Percentiles rank a stretch among this genome's conserved stretches.
These are phyloP conservation scores for Caracal caracal DNA, from an alignment of 2,113 vertebrate species.

Conservation along the genomic window DNA sequence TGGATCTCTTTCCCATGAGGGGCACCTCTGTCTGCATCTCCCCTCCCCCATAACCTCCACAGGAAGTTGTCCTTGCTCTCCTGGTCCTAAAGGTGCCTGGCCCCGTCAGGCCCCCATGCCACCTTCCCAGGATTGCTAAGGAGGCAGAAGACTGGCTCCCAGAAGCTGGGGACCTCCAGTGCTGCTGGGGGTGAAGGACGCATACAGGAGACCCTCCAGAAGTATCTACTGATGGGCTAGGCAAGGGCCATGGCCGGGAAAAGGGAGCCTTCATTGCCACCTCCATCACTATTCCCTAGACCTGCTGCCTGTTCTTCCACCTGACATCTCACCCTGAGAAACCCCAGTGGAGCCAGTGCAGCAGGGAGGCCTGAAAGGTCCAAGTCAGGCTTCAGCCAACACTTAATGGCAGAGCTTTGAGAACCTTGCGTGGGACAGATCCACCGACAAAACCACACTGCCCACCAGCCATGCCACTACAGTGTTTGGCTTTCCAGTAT, in stretches of 20 bases:
- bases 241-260: neutral
- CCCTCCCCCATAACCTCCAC: neutral
- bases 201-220: neutral
- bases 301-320: neutral
- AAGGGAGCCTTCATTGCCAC: neutral
- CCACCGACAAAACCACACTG: neutral
- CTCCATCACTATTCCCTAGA: neutral
- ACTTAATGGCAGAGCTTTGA: neutral
- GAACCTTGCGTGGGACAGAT: neutral
- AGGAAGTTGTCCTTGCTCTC: neutral
- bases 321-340: neutral
- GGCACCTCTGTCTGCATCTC: neutral
- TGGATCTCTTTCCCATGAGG: neutral
- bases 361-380: neutral
- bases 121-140: neutral
- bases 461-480: neutral
- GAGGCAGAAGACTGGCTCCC: neutral
- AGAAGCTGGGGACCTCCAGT: neutral
- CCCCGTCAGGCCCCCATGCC: fast-evolving
- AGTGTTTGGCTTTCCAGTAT: neutral
- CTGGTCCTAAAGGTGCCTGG: neutral
- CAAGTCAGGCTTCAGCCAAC: neutral
- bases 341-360: neutral
- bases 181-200: neutral
- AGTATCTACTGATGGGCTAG: neutral